phyloP scores from a whole-genome alignment of 2,113 vertebrate species.

The Psittacula cyanocephala region DNA sequence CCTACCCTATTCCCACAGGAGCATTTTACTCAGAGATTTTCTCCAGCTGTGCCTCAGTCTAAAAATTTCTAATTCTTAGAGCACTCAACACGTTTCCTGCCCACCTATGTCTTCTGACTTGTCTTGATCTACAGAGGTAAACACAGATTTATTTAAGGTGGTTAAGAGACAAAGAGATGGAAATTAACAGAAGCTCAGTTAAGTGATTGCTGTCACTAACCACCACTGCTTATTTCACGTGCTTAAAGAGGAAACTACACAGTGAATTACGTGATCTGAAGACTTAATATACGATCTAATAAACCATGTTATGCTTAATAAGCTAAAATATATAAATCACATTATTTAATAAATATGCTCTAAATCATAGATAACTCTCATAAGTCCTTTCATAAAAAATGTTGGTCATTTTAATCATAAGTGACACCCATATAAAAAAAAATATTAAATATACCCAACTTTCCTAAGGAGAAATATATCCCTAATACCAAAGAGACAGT shows the following conservation, averaged over 20 bases:
- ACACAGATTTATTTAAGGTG: accelerated
- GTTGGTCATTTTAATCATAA: neutral
- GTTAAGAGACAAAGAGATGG: neutral
- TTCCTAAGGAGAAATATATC: neutral
- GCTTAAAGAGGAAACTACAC: neutral
- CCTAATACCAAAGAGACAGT: neutral
- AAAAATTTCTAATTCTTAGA: neutral
- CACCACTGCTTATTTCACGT: neutral
- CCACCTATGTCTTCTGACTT: neutral
- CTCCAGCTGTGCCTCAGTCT: neutral
- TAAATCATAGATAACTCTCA: neutral
- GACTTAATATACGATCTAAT: neutral
- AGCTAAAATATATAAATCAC: neutral
- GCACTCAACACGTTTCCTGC: neutral
- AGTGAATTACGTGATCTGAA: neutral
- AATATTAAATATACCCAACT: neutral
- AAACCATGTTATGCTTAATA: neutral
- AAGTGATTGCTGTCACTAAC: neutral
- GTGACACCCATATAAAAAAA: neutral
- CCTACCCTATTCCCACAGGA: neutral
- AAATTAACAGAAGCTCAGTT: neutral
- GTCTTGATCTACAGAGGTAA: neutral
- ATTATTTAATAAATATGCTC: neutral
- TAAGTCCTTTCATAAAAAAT: neutral
- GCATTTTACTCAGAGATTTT: neutral